These are phyloP conservation scores for Pollenia labialis DNA, from an alignment of 2,888 invertebrate species.

Conservation along the genomic window DNA sequence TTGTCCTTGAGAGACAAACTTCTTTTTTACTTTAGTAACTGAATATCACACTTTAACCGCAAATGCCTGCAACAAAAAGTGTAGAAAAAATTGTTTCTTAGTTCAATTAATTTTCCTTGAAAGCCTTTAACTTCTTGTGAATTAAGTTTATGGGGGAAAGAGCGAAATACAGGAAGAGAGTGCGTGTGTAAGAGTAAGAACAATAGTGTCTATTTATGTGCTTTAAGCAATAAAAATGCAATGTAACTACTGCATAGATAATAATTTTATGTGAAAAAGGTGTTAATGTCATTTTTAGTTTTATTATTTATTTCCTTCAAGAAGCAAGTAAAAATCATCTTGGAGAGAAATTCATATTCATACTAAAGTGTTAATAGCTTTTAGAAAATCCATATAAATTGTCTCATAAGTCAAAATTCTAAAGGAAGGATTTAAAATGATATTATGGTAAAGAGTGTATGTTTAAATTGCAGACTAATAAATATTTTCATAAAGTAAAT, in stretches of 20 bases:
- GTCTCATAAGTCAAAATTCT: neutral
- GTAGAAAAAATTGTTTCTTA: conserved; percentile 1
- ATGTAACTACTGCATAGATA: conserved; percentile 53
- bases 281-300: conserved; percentile 69
- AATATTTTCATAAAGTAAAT: neutral
- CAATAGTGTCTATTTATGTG: neutral
- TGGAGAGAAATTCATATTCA: conserved; percentile 9
- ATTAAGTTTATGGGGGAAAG: neutral
- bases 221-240: neutral
- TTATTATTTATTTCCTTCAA: conserved; percentile 60
- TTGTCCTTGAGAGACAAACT: conserved; percentile 36
- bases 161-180: neutral
- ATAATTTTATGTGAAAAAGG: conserved; percentile 62
- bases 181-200: neutral
- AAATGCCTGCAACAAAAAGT: conserved; percentile 14
- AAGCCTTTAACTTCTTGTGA: conserved; percentile 15
- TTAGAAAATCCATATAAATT: conserved; percentile 14
- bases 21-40: conserved; percentile 45
- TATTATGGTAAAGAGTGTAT: no score
- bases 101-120: conserved; percentile 50
- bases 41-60: conserved; percentile 47
- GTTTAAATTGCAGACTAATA: neutral
- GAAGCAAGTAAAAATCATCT: neutral
- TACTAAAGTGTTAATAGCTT: conserved; percentile 33
- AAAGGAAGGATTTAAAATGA: neutral